Base-by-base conservation (phyloP, 2,797 vertebrate species). In the Spinibarbus caldwelli region DNA sequence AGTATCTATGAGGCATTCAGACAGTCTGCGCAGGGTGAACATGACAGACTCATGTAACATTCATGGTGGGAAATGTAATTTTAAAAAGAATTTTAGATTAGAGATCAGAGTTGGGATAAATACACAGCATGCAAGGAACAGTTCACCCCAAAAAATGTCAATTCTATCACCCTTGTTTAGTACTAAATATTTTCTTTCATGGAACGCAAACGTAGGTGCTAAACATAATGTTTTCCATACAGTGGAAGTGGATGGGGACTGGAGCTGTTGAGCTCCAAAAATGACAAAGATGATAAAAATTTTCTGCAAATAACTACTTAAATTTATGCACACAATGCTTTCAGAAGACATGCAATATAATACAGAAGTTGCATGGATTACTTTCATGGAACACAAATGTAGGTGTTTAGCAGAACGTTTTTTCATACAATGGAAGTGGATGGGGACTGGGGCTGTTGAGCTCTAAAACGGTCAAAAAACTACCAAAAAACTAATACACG, bases 31-130 rank as follows among this genome's bases (percentile, higher is more conserved):
- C 49, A 23, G 80, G 59, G 31, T 68, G 66, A 62, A 49, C 43
- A 85, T 76, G 62, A 78, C 78, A 57, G 80, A 34, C 34, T 76
- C 86, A 82, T 86, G 45, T 73, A 86, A 72, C 73, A 66, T 87
- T 86, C 59, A 21, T 75, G 31, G 62, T 26, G 23, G 47, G 15
- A 62, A 71, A 34, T 72, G 72, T 75, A 29, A 71, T 82, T 86
- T 86, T 71, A n/a, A 71, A 78, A 71, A 70, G 41, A 67, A 49
- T 15, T 54, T 49, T 9, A 67, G 36, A 73, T 70, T 68, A 0
- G 1, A 70, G 64, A 83, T 76, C 54, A 43, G 83, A 70, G 21
- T 67, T 83, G 10, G n/a, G 34, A 10, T 23, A 45, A 83, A 68
- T 34, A 43, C 47, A n/a, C n/a, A n/a, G n/a, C n/a, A n/a, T 67